Evolutionary conservation across 2,113 vertebrate genomes (phyloP).

Genomic region (Clupea harengus): DNA sequence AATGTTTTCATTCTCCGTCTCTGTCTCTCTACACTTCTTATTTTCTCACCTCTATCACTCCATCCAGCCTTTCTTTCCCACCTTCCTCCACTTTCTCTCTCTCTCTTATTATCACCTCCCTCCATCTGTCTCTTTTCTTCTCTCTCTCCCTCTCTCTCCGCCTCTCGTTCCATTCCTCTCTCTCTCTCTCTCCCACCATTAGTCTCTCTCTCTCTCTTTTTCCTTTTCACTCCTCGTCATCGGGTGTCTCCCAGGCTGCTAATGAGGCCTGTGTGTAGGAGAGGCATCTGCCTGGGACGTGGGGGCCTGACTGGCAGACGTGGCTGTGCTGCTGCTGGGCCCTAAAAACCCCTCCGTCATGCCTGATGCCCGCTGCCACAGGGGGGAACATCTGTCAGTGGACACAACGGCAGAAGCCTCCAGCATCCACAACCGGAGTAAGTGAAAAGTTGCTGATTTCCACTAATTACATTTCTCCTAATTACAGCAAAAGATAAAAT

Average conservation of each 20-base stretch:
- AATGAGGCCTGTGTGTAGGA: conserved; percentile 33
- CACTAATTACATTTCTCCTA: too few relatives aligned
- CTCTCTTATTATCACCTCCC: conserved; percentile 30
- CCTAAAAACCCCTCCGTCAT: neutral
- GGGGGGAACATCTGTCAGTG: conserved; percentile 21
- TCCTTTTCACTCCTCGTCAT: neutral
- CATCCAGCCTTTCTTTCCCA: neutral
- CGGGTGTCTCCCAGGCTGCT: neutral
- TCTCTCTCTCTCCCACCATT: neutral
- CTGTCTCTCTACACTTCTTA: neutral
- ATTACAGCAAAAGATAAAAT: neutral
- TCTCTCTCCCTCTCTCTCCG: neutral
- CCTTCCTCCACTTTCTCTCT: conserved; percentile 10
- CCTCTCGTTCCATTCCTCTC: neutral
- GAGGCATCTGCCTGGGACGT: conserved; percentile 29
- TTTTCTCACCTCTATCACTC: neutral
- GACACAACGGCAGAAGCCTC: neutral
- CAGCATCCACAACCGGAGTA: neutral
- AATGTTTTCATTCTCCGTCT: neutral
- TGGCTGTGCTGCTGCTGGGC: conserved; percentile 11
- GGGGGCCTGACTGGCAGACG: conserved; percentile 18
- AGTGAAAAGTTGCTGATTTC: neutral
- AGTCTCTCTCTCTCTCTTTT: conserved; percentile 7
- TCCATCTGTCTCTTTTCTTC: conserved; percentile 40
- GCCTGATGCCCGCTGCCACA: conserved; percentile 22